A percentile compares a stretch with the other conserved stretches of the same genome.
phyloP scores from a whole-genome alignment of 35 echinoderm and acorn worm species.

The Apostichopus californicus region DNA sequence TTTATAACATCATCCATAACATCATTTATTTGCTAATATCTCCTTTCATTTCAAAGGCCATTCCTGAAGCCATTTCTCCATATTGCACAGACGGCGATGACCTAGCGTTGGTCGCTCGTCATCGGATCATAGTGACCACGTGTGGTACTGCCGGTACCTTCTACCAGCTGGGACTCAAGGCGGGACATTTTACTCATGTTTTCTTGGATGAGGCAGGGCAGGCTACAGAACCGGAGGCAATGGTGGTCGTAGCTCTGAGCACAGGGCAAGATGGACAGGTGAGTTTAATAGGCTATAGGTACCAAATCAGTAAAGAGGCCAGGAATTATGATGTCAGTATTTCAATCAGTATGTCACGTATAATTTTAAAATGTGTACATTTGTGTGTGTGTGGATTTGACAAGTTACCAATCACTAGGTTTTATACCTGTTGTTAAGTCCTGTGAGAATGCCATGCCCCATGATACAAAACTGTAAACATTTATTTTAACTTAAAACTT shows the following conservation, averaged over 20 bases:
- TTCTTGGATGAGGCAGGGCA: slow-evolving; percentile 91
- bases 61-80: slow-evolving; percentile 68
- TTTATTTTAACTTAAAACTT: no score
- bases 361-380: not conserved
- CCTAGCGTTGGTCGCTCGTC: slow-evolving; percentile 65
- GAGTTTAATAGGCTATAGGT: not conserved
- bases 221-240: slow-evolving; percentile 85
- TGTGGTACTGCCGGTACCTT: slow-evolving; percentile 73
- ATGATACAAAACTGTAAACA: no score
- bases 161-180: slow-evolving; percentile 82
- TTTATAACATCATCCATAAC: no score
- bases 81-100: slow-evolving; percentile 77
- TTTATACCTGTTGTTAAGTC: no score
- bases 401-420: no score
- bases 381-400: no score
- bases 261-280: slow-evolving; percentile 88
- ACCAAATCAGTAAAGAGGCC: no score
- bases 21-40: no score
- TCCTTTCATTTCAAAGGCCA: no score
- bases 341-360: not conserved
- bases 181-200: slow-evolving; percentile 91
- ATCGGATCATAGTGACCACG: slow-evolving; percentile 82
- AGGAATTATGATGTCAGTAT: no score
- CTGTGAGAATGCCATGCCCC: no score
- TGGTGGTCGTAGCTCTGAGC: slow-evolving; percentile 71